phyloP scores from a whole-genome alignment of 2,113 vertebrate species.

The Aegotheles bennettii region DNA sequence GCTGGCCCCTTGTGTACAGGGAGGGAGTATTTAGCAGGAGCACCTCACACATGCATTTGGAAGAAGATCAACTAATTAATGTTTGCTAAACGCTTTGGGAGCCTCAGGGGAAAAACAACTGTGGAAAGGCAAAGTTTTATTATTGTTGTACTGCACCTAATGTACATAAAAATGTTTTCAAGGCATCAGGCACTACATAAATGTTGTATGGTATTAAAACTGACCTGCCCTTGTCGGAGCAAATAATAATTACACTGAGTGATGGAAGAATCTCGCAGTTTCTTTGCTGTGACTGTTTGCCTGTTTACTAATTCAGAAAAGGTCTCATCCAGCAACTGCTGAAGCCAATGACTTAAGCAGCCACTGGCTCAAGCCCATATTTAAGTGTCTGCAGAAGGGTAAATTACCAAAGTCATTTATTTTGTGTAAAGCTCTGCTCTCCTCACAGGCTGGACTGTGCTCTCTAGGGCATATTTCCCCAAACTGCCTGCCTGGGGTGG shows the following conservation, averaged over 20 bases:
- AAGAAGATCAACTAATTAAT: slow-evolving; percentile 59
- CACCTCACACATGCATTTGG: slow-evolving; percentile 27
- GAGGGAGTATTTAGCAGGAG: slow-evolving; percentile 19
- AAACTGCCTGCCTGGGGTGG: neutral
- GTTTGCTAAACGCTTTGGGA: neutral
- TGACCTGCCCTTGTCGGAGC: slow-evolving; percentile 26
- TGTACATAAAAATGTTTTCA: slow-evolving; percentile 5
- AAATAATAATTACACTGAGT: slow-evolving; percentile 31
- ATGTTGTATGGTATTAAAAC: slow-evolving; percentile 26
- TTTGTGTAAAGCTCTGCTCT: neutral
- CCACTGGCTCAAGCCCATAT: neutral
- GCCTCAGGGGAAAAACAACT: slow-evolving; percentile 18
- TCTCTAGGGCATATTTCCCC: neutral
- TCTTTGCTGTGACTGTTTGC: slow-evolving; percentile 8
- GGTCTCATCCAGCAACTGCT: neutral
- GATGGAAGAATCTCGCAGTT: slow-evolving; percentile 30
- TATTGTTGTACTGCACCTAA: slow-evolving; percentile 9
- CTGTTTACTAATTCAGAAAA: slow-evolving; percentile 42
- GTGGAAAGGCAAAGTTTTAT: slow-evolving; percentile 29
- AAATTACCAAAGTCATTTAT: neutral
- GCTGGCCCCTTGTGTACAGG: neutral
- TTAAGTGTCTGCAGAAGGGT: neutral
- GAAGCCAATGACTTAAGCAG: slow-evolving; percentile 6
- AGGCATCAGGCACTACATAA: slow-evolving; percentile 20
- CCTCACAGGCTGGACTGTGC: neutral